Evolutionary conservation across 1,140 invertebrate species (phyloP), one percentile per base, ranked within the genome.

Genomic region (Glossosoma conforme): DNA sequence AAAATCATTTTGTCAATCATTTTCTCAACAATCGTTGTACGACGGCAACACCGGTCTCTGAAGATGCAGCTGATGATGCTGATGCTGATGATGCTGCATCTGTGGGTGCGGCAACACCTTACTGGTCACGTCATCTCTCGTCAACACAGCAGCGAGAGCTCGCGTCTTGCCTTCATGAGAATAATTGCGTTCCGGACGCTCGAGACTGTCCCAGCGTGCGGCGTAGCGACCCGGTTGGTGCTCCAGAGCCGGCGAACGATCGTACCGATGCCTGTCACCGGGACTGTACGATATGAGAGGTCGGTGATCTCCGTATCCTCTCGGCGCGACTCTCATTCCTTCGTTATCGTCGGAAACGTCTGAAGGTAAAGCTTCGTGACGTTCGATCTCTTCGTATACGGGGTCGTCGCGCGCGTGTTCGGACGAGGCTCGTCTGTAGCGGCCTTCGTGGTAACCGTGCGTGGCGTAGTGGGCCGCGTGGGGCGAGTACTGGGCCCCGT

Each of bases 321-420:
- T 81, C 0, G 85, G 85, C 0, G 84, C 87, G 0, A 68, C 70
- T 55, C 72, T 69, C 63, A 57, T 65, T 14, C 32, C 44, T 41
- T 59, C 56, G 9, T 83, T 83, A 62, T 90, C 87, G 62, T 90
- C 87, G 21, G 84, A 86, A 77, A 88, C 78, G 61, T 90, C 87
- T 0, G 85, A 87, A 45, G 85, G 83, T 42, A 86, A 77, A 1
- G 86, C 84, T 58, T 85, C 82, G 61, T 72, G 72, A 0, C 85
- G 75, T 59, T 89, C 86, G 35, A 89, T 89, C 61, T 89, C 87
- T 64, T 89, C 87, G 63, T 89, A 89, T 1, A 89, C 86, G 0
- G 86, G 86, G 60, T 89, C 87, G 11, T 69, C 68, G 24, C 70
- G 56, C 47, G 70, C 73, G 37, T 75, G 68, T 20, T 65, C 63